A percentile compares a stretch with the other conserved stretches of the same genome.
These are phyloP conservation scores for Todus mexicanus DNA, from an alignment of 2,797 vertebrate genomes.

Conservation along the genomic window DNA sequence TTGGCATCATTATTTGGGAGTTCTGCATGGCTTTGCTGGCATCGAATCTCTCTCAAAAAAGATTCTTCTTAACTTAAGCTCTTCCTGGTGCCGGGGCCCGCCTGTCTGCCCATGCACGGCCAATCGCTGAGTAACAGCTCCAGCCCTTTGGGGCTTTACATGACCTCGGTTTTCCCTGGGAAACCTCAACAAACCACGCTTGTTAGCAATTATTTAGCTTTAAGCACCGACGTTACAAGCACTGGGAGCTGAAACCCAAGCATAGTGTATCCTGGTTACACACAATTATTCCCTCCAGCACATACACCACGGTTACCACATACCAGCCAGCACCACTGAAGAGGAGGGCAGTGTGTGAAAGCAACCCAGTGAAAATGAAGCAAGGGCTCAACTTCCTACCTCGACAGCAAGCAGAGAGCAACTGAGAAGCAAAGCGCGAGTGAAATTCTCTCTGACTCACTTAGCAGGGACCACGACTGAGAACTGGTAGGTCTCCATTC, in stretches of 20 bases:
- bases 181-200: fast-evolving
- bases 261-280: fast-evolving
- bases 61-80: not conserved
- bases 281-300: not conserved
- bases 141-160: not conserved
- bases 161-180: fast-evolving
- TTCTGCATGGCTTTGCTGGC: not conserved
- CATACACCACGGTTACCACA: fast-evolving
- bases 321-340: fast-evolving
- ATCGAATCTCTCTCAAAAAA: not conserved
- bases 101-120: not conserved
- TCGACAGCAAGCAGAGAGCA: not conserved
- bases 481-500: not conserved
- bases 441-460: not conserved
- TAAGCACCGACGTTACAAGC: fast-evolving
- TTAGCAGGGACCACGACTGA: fast-evolving
- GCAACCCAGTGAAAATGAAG: not conserved
- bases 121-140: too few species aligned
- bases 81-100: too few species aligned
- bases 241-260: not conserved
- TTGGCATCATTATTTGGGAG: not conserved
- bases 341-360: fast-evolving
- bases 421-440: fast-evolving
- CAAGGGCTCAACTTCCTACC: not conserved
- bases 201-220: too few species aligned